Percentiles rank a stretch among this genome's conserved stretches.
phyloP scores from a whole-genome alignment of 1,140 invertebrate species.

The Drosophila mayri region DNA sequence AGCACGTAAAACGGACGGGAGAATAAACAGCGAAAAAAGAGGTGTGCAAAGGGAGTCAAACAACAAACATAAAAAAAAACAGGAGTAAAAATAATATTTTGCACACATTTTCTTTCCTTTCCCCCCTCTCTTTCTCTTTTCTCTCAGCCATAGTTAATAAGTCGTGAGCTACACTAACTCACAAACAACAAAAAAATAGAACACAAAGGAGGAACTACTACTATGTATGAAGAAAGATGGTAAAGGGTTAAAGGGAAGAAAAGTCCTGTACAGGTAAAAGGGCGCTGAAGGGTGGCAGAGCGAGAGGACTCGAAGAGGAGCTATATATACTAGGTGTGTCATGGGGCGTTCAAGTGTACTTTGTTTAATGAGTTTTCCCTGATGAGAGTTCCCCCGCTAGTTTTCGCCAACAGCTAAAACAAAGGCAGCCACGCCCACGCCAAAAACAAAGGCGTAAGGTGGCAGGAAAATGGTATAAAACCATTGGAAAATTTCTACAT shows the following conservation, averaged over 20 bases:
- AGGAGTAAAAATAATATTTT: conserved; percentile 27
- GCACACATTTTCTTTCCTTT: background rate
- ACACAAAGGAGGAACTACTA: conserved; percentile 31
- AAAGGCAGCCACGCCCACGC: conserved; percentile 39
- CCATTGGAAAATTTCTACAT: background rate
- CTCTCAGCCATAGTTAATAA: conserved; percentile 11
- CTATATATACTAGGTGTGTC: conserved; percentile 44
- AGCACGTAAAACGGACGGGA: conserved; percentile 33
- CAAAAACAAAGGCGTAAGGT: background rate
- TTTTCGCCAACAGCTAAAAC: conserved; percentile 35
- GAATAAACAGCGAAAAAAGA: conserved; percentile 33
- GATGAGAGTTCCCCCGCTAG: conserved; percentile 38
- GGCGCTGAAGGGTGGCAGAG: conserved; percentile 1
- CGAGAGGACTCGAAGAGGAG: conserved; percentile 5
- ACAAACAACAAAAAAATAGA: conserved; percentile 13
- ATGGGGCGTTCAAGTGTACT: conserved; percentile 71
- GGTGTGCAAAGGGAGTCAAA: conserved; percentile 32
- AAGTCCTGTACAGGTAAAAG: conserved; percentile 28
- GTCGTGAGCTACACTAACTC: conserved; percentile 12
- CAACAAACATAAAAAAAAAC: conserved; percentile 27
- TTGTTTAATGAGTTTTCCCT: conserved; percentile 80
- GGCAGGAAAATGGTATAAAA: background rate
- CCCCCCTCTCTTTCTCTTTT: too few species aligned
- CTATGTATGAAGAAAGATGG: conserved; percentile 5
- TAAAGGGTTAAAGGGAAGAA: conserved; percentile 29